These are phyloP conservation scores for Dermatophagoides farinae DNA, from an alignment of 1,140 invertebrate genomes.

Conservation along the genomic window DNA sequence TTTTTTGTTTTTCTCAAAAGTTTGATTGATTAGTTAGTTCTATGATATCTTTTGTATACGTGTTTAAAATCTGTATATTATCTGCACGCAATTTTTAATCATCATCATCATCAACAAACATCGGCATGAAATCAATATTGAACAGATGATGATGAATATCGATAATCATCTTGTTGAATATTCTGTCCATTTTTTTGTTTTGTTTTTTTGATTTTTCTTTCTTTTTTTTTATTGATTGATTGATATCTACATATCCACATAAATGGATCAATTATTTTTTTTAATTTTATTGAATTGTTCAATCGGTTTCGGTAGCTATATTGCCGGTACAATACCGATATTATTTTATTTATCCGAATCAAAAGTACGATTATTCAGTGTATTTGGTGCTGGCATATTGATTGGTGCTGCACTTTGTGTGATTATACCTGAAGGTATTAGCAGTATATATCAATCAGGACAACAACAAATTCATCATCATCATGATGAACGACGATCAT, in stretches of 20 bases:
- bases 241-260: neutral
- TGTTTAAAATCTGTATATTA: no score
- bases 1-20: no score
- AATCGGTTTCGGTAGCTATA: slow-evolving; percentile 84
- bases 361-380: slow-evolving; percentile 75
- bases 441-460: slow-evolving; percentile 41
- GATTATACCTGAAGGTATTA: slow-evolving; percentile 94
- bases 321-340: slow-evolving; percentile 77
- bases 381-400: slow-evolving; percentile 87
- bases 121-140: no score
- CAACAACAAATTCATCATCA: slow-evolving; percentile 19
- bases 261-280: slow-evolving; percentile 19
- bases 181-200: no score
- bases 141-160: no score
- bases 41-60: no score
- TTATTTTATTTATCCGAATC: slow-evolving; percentile 84
- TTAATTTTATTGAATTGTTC: slow-evolving; percentile 37
- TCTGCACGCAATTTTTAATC: no score
- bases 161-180: no score
- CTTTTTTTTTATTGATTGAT: no score
- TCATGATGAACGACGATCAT: neutral
- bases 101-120: no score
- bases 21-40: no score
- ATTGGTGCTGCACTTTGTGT: slow-evolving; percentile 91
- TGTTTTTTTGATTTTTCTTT: no score